phyloP scores from a whole-genome alignment of 1,140 invertebrate genomes.

The Ephestia elutella region DNA sequence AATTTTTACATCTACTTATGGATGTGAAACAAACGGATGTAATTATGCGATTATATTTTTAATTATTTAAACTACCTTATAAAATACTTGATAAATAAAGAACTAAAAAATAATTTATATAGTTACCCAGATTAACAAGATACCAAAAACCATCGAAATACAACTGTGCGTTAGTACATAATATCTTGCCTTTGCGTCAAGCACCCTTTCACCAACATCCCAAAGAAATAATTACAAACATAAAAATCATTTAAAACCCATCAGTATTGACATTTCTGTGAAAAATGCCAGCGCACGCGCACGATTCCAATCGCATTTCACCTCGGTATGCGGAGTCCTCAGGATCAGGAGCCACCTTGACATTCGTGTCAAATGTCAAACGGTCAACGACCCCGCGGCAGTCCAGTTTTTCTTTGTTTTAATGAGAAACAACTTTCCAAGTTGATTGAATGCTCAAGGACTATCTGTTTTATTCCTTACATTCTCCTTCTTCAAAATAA shows the following conservation, averaged over 20 bases:
- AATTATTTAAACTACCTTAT: no score
- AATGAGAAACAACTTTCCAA: constrained; percentile 29
- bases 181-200: no score
- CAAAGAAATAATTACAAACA: neutral
- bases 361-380: constrained; percentile 70
- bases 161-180: no score
- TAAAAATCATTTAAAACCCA: neutral
- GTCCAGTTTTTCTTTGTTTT: constrained; percentile 35
- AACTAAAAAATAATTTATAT: no score
- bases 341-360: constrained; percentile 54
- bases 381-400: constrained; percentile 40
- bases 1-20: no score
- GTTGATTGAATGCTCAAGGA: constrained; percentile 7
- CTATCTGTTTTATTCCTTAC: neutral
- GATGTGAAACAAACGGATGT: no score
- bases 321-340: constrained; percentile 12
- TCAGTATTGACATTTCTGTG: constrained; percentile 6
- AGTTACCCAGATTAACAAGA: no score
- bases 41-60: no score
- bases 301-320: neutral
- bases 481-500: neutral
- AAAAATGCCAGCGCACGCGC: neutral
- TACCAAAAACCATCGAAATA: no score
- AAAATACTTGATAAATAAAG: no score
- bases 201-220: neutral